These are phyloP conservation scores for Semnornis frantzii DNA, from an alignment of 2,113 vertebrate species.

Conservation along the genomic window DNA sequence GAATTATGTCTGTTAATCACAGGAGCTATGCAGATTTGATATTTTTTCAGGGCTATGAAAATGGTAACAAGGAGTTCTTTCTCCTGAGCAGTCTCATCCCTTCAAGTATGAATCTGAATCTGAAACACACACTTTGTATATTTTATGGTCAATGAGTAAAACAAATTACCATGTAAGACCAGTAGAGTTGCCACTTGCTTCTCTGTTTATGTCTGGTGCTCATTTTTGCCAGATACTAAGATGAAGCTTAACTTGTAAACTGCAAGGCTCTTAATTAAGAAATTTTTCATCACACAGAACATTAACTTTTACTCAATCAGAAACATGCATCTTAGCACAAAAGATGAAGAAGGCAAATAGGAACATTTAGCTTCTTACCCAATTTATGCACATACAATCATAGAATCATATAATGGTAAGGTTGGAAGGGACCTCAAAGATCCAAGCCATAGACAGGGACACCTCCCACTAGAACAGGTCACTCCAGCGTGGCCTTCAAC, in stretches of 20 bases:
- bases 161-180: not conserved
- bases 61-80: constrained; percentile 46
- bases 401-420: too few relatives aligned
- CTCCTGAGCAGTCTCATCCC: not conserved
- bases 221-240: not conserved
- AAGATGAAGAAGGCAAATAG: not conserved
- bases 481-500: too few relatives aligned
- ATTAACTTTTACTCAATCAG: not conserved
- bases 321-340: not conserved
- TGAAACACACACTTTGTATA: not conserved
- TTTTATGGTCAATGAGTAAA: not conserved
- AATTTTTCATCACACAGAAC: not conserved
- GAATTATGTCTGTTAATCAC: constrained; percentile 22
- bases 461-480: too few relatives aligned
- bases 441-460: too few relatives aligned
- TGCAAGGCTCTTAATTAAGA: not conserved
- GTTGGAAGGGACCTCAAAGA: too few relatives aligned
- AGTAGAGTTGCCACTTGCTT: not conserved
- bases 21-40: constrained; percentile 6
- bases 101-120: not conserved
- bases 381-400: not conserved
- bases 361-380: not conserved
- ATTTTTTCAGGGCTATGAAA: constrained; percentile 43
- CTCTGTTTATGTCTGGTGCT: not conserved
- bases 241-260: not conserved